Conservation (phyloP, 2,797 vertebrate genomes). For the Tiaroga cobitis region DNA sequence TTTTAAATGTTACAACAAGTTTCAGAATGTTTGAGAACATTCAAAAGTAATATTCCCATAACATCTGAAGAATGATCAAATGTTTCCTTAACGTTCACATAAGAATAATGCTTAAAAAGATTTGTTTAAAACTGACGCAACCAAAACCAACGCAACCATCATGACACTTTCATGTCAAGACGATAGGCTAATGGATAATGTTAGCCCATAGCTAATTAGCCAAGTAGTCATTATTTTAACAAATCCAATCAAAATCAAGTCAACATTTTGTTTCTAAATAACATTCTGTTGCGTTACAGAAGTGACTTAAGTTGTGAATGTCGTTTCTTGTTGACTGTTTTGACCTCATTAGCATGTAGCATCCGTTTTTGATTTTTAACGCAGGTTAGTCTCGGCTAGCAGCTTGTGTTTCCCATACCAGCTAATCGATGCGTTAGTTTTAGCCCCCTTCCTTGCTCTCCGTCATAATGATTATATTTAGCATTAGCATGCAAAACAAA, state of each 20-base stretch:
- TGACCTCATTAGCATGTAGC: neutral
- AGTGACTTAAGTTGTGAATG: neutral
- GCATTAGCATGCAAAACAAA: neutral
- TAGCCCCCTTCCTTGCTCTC: constrained; percentile 34
- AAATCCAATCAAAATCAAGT: neutral
- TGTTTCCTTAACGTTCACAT: no score
- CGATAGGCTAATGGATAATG: neutral
- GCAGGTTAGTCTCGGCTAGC: neutral
- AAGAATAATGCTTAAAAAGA: no score
- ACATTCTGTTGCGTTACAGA: neutral
- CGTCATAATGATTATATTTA: constrained; percentile 61
- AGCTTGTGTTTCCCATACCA: neutral
- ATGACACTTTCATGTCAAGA: neutral
- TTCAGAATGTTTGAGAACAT: no score
- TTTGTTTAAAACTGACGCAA: neutral
- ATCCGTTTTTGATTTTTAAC: neutral
- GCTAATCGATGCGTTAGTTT: constrained; percentile 19
- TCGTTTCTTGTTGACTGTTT: neutral
- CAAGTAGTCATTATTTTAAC: neutral
- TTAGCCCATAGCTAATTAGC: neutral
- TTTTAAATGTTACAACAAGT: no score
- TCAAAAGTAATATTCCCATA: no score
- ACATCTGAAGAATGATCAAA: no score
- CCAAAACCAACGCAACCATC: neutral
- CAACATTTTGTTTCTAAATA: neutral